Percentiles rank a stretch among this genome's conserved stretches.
Conservation (phyloP, 1,140 invertebrate genomes). For the Argopecten irradians region DNA sequence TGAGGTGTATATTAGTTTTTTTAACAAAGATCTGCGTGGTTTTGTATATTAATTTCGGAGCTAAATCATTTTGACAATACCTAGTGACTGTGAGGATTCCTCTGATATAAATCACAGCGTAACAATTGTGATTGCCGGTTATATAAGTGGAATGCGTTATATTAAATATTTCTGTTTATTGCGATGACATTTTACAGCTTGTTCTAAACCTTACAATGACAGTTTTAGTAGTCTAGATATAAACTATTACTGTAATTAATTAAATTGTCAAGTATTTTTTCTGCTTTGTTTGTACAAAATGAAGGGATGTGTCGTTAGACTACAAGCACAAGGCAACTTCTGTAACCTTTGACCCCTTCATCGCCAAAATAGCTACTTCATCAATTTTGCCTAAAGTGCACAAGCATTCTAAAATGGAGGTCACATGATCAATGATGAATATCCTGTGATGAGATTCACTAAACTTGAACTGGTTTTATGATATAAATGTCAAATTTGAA, state of each 20-base stretch:
- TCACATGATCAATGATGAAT: not conserved
- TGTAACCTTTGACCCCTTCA: not conserved
- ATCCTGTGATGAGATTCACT: not conserved
- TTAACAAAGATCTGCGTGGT: not conserved
- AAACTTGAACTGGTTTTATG: not conserved
- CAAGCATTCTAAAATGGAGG: not conserved
- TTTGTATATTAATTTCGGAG: not conserved
- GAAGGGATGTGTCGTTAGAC: not conserved
- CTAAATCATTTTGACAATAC: not conserved
- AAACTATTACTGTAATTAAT: conserved; percentile 9
- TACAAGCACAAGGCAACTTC: not conserved
- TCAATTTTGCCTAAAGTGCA: not conserved
- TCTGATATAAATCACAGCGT: not conserved
- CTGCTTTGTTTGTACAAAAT: not conserved
- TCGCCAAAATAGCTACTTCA: not conserved
- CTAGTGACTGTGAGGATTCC: not conserved
- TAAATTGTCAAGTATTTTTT: conserved; percentile 1
- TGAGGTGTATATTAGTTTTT: not conserved
- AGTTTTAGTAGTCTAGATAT: not conserved
- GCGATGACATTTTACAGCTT: not conserved
- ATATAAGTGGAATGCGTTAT: conserved; percentile 8
- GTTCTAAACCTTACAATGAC: not conserved
- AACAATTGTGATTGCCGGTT: not conserved
- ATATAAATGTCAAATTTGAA: no score
- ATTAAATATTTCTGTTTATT: conserved; percentile 19